A percentile compares a stretch with the other conserved stretches of the same genome.
Evolutionary conservation across 2,888 invertebrate genomes (phyloP).

Genomic region (Hypena proboscidalis): DNA sequence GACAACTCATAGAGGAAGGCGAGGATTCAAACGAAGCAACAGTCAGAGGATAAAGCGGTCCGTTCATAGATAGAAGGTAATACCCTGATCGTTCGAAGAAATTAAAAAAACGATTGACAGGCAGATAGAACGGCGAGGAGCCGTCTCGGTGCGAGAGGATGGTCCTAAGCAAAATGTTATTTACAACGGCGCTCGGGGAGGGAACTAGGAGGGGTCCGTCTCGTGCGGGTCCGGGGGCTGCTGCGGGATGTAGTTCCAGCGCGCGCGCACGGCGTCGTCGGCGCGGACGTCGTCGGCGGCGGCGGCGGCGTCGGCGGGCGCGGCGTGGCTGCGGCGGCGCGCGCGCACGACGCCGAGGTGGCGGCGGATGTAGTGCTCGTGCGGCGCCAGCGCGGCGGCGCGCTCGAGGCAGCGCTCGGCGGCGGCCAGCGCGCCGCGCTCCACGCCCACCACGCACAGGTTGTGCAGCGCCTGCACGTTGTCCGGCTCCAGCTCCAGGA

Average conservation of each 20-base stretch:
- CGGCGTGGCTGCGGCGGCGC: conserved; percentile 74
- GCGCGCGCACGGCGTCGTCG: conserved; percentile 69
- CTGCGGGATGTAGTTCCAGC: conserved; percentile 82
- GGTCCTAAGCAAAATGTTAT: conserved; percentile 41
- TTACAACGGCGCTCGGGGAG: conserved; percentile 43
- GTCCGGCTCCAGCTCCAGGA: conserved; percentile 93
- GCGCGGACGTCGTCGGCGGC: conserved; percentile 32
- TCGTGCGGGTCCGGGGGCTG: conserved; percentile 80
- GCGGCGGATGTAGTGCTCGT: conserved; percentile 95
- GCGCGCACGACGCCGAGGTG: conserved; percentile 95
- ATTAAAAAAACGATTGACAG: conserved; percentile 45
- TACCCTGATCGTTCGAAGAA: conserved; percentile 54
- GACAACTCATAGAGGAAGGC: conserved; percentile 22
- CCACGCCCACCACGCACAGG: conserved; percentile 97
- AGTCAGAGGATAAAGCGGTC: conserved; percentile 33
- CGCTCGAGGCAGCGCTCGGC: conserved; percentile 94
- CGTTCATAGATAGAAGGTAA: conserved; percentile 39
- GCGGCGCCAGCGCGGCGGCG: conserved; percentile 93
- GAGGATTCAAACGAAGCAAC: conserved; percentile 32
- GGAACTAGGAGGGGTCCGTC: conserved; percentile 68
- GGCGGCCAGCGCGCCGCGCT: conserved; percentile 92
- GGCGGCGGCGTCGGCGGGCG: conserved; percentile 31
- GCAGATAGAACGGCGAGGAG: conserved; percentile 42
- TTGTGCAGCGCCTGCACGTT: conserved; percentile 98
- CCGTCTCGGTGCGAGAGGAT: conserved; percentile 44